Evolutionary conservation across 2,797 vertebrate genomes (phyloP), one percentile per base, ranked within the genome.

Genomic region (Sorex maritimensis): DNA sequence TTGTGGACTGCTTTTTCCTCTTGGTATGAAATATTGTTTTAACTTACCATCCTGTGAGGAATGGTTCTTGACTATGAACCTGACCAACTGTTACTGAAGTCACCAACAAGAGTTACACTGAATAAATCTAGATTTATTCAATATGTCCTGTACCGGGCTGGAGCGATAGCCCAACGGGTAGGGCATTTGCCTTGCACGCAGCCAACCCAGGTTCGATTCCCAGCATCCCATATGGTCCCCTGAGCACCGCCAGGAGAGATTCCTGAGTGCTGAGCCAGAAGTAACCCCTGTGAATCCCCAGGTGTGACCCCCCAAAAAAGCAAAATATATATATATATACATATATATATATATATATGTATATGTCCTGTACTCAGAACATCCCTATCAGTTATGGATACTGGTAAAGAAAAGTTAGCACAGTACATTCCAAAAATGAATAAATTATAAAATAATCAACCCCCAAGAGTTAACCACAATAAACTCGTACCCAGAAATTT

Each of bases 21-120:
- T 86, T 63, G 5, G 21, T 81, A 12, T 55, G 44, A 92, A 15
- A 93, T 67, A 88, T 73, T 86, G 71, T 80, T 93, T 92, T 77
- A 92, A n/a, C 0, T 26, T 69, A 30, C 21, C 65, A 1, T 80
- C 55, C n/a, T 30, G 14, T 8, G 79, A 94, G 82, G 72, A 90
- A 79, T 79, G 41, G 26, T 89, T 88, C 61, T 81, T 71, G 68
- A 86, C 58, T 46, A 72, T 65, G 73, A 86, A 74, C 68, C 68
- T 84, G 65, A 58, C 10, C 44, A 38, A 72, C 23, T 88, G 81
- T 90, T 75, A 81, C 0, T 69, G 19, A 91, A 69, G 38, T 73
- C 44, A 88, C 75, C 19, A 74, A 58, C 1, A 65, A 79, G 23
- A 21, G 46, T 74, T 72, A 68, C 26, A 61, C 0, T 78, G 49